Evolutionary conservation across 2,797 vertebrate species (phyloP).

Genomic region (Gephyroberyx darwinii): DNA sequence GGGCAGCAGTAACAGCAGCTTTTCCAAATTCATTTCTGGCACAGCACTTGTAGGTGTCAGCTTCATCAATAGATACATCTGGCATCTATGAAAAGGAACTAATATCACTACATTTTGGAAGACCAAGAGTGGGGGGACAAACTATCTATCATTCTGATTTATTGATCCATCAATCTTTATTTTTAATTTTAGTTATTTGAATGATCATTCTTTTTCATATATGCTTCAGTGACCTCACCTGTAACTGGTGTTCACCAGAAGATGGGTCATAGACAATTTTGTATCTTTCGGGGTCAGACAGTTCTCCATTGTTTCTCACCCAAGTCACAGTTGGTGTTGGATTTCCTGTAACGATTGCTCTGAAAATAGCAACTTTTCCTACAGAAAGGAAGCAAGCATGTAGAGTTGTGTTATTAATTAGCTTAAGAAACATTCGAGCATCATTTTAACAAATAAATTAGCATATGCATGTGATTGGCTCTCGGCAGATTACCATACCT

Average conservation of each 20-base stretch:
- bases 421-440: background rate
- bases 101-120: constrained; percentile 10
- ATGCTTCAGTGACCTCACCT: constrained; percentile 76
- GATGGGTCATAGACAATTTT: constrained; percentile 49
- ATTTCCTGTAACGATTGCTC: constrained; percentile 83
- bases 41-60: constrained; percentile 86
- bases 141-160: background rate
- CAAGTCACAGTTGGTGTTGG: constrained; percentile 85
- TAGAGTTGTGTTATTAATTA: background rate
- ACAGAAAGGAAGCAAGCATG: constrained; percentile 1
- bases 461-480: background rate
- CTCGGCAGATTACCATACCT: constrained; percentile 73
- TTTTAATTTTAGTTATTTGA: background rate
- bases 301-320: constrained; percentile 76
- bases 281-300: constrained; percentile 77
- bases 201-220: background rate
- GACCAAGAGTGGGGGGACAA: background rate
- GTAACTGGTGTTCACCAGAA: constrained; percentile 82
- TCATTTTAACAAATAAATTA: background rate
- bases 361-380: constrained; percentile 91
- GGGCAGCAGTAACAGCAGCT: constrained; percentile 82
- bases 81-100: constrained; percentile 80
- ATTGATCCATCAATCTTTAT: background rate
- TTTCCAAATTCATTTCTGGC: constrained; percentile 87
- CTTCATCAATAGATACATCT: constrained; percentile 77